Percentiles rank a stretch among this genome's conserved stretches.
phyloP scores from a whole-genome alignment of 2,113 vertebrate species.

The Psophia crepitans region DNA sequence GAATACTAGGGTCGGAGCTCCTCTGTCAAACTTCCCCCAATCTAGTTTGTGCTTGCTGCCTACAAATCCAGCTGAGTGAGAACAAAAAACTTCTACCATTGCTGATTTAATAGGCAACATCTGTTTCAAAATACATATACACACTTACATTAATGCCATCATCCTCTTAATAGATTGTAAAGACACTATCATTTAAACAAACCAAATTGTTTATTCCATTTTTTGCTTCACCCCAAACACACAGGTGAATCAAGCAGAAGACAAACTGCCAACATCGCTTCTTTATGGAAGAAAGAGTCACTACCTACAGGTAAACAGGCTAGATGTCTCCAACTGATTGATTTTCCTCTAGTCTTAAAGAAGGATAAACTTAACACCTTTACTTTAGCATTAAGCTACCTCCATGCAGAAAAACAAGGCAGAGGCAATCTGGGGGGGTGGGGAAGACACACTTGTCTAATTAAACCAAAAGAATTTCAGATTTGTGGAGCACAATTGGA shows the following conservation, averaged over 20 bases:
- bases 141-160: background rate
- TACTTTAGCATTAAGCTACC: background rate
- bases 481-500: background rate
- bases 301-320: background rate
- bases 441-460: background rate
- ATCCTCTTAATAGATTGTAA: background rate
- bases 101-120: conserved; percentile 7
- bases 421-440: background rate
- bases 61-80: background rate
- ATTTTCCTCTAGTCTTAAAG: background rate
- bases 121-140: conserved; percentile 28
- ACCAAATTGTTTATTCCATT: background rate
- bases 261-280: background rate
- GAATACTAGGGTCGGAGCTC: background rate
- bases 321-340: background rate
- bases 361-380: conserved; percentile 24
- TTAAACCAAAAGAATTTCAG: background rate
- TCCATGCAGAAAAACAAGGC: background rate
- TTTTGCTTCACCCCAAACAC: background rate
- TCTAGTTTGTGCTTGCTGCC: background rate
- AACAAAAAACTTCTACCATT: background rate
- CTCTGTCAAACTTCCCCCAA: background rate
- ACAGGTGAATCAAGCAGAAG: background rate
- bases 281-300: background rate
- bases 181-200: background rate